phyloP scores from a whole-genome alignment of 2,113 vertebrate genomes.

The Glaucomys volans region DNA sequence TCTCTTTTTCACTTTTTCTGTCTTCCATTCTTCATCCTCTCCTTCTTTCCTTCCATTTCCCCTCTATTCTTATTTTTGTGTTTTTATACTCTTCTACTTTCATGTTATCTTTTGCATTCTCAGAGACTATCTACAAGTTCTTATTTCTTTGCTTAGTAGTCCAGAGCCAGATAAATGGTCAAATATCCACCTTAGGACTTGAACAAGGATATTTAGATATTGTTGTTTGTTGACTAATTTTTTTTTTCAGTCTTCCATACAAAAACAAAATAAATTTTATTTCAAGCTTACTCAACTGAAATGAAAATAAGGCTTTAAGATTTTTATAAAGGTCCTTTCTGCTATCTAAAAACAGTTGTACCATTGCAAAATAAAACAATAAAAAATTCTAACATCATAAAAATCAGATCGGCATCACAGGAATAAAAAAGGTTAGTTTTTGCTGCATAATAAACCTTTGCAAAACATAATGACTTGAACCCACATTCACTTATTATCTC shows the following conservation, averaged over 20 bases:
- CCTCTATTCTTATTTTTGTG: background rate
- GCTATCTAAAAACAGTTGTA: background rate
- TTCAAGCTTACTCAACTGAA: background rate
- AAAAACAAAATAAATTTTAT: background rate
- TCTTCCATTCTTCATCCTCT: background rate
- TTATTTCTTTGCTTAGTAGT: background rate
- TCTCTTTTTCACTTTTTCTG: background rate
- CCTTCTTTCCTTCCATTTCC: background rate
- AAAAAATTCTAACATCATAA: background rate
- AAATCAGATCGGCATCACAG: background rate
- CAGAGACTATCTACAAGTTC: background rate
- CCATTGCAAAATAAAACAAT: background rate
- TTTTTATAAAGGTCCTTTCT: background rate
- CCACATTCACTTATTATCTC: background rate
- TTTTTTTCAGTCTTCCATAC: background rate
- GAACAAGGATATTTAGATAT: background rate
- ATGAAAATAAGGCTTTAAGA: background rate
- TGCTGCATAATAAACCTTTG: background rate
- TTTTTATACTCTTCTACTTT: background rate
- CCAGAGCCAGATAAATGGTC: background rate
- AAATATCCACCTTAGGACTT: background rate
- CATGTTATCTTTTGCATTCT: background rate
- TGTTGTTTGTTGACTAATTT: background rate
- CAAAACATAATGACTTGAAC: background rate
- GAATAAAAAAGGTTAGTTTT: background rate